Percentiles rank a stretch among this genome's conserved stretches.
These are phyloP conservation scores for Nymphalis io DNA, from an alignment of 1,140 invertebrate species.

Conservation along the genomic window DNA sequence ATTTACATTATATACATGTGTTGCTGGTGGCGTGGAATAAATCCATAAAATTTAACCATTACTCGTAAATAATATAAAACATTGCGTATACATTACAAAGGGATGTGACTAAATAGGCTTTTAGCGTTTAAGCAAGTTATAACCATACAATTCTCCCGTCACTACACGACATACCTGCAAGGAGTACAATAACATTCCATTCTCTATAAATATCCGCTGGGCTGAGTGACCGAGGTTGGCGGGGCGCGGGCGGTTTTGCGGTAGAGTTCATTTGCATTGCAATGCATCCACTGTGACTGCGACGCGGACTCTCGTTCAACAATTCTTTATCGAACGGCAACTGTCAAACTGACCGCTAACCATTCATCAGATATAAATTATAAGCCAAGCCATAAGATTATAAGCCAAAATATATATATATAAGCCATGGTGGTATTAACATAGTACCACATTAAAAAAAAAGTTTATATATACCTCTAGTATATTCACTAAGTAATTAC, in stretches of 20 bases:
- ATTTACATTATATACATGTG: too few species aligned
- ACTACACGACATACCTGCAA: slow-evolving; percentile 35
- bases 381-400: not conserved
- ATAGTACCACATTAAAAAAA: too few species aligned
- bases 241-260: slow-evolving; percentile 41
- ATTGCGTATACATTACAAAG: too few species aligned
- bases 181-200: slow-evolving; percentile 68
- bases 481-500: too few species aligned
- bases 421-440: not conserved
- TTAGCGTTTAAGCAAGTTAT: too few species aligned
- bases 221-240: slow-evolving; percentile 49
- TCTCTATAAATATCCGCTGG: slow-evolving; percentile 66
- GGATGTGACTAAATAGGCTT: too few species aligned
- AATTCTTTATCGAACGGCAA: not conserved
- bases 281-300: slow-evolving; percentile 42
- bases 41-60: too few species aligned
- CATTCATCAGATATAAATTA: not conserved
- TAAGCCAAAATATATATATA: too few species aligned
- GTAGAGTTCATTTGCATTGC: slow-evolving; percentile 71
- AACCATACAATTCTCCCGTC: slow-evolving; percentile 14
- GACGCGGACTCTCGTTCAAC: not conserved
- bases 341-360: slow-evolving; percentile 7
- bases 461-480: too few species aligned
- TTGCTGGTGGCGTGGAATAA: too few species aligned
- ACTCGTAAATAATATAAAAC: too few species aligned